Evolutionary conservation across 2,888 invertebrate genomes (phyloP), one percentile per base, ranked within the genome.

Genomic region (Scaptodrosophila latifasciaeformis): DNA sequence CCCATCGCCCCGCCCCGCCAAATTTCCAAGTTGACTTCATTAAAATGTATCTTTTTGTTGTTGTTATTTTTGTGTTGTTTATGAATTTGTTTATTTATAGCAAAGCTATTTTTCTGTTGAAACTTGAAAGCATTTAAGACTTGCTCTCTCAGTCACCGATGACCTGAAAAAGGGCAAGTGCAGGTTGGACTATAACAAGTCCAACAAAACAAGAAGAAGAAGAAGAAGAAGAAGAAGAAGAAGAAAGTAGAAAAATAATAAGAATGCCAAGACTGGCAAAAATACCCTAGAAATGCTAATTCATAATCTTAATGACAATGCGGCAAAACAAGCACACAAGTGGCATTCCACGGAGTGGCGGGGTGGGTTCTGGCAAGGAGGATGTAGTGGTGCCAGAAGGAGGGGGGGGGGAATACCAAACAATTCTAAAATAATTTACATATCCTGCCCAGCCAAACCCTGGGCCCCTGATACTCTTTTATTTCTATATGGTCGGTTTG

Each of bases 301-400:
- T 66, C 70, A 66, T 69, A 66, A 66, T 70, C 69, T 54, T 69
- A 70, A 70, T 66, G 66, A 62, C 67, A 66, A 53, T 65, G 62
- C 49, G 51, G 12, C 34, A 31, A 27, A 39, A 18, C 7, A 24
- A 24, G 4, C 24, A 3, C 24, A 24, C 24, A 24, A 24, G 18
- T 37, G 40, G 40, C 21, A 40, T n/a, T 17, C 7, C 24, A 24
- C 24, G 24, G 24, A 24, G 4, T 5, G 4, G 4, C 24, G 7
- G 24, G 24, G 4, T 24, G 24, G 24, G 4, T 24, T 5, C 7
- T 5, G 24, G 4, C 24, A 3, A 24, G 24, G 24, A 3, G 4
- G 7, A 7, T 3, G 4, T 24, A 24, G 24, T 24, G 3, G 24
- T 24, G 24, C 7, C 4, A 5, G 24, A 5, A 7, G 3, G 24